Conservation (phyloP, 1,140 invertebrate genomes). For the Panulirus ornatus region DNA sequence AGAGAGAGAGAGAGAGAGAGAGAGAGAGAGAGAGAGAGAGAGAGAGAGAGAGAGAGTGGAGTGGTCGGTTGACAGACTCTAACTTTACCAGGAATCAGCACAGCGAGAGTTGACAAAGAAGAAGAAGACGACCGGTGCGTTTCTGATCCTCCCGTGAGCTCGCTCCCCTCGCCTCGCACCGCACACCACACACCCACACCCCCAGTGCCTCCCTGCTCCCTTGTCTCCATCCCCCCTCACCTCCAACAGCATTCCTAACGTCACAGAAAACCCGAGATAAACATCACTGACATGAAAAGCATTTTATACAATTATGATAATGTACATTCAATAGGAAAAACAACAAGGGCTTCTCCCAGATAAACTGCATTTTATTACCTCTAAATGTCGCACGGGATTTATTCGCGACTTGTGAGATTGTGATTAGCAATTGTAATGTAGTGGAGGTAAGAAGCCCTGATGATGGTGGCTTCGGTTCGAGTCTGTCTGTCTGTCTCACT, state of each 20-base stretch:
- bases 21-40: no score
- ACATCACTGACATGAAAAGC: slow-evolving; percentile 28
- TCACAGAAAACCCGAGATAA: slow-evolving; percentile 46
- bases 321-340: slow-evolving; percentile 50
- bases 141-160: no score
- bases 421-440: slow-evolving; percentile 59
- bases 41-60: no score
- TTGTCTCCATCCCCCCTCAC: no score
- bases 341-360: slow-evolving; percentile 38
- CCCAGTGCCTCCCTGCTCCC: no score
- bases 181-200: no score
- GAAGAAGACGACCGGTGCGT: no score
- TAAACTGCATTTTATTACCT: slow-evolving; percentile 59
- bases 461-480: background rate
- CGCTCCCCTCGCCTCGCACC: no score
- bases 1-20: no score
- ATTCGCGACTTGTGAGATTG: slow-evolving; percentile 51
- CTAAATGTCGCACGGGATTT: slow-evolving; percentile 58
- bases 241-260: slow-evolving; percentile 17
- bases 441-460: background rate
- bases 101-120: no score
- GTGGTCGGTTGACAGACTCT: no score
- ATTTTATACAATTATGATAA: slow-evolving; percentile 64
- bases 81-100: no score
- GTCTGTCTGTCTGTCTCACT: background rate